Base-by-base conservation (phyloP, 2,113 vertebrate genomes). In the Ursus arctos region DNA sequence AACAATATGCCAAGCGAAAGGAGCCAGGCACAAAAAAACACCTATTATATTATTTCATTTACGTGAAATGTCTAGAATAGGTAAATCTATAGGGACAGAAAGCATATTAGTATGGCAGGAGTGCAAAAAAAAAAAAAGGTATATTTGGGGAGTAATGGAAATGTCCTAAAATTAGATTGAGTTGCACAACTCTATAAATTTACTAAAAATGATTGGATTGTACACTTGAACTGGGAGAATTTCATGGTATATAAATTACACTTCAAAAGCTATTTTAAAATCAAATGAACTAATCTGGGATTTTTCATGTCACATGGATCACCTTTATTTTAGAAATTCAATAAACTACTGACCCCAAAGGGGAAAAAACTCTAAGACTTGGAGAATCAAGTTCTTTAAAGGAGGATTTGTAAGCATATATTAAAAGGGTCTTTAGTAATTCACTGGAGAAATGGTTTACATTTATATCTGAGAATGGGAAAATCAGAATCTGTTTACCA, bases 301-400 rank as follows among this genome's bases (percentile, higher is more conserved):
- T 4, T 24, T 90, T 85, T 63, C 4, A 80, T 49, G 19, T 65
- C 47, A 79, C 14, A 36, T 49, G 72, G 15, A 88, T 33, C 22
- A 51, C 21, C 22, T 92, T 40, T 80, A 93, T 36, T 51, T 76
- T 82, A 72, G 63, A 86, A 94, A 59, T 12, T 36, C 14, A 76
- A 67, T 69, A 26, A 63, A 79, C 28, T 90, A 51, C 51, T 47
- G 43, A 80, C 28, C 31, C 61, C 6, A 65, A 91, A 11, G 15
- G 15, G 4, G 14, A 11, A 2, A 24, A 65, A 67, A 79, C 31
- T 80, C 9, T 72, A 71, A 57, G n/a, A 71, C 61, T 81, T 88
- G 72, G 40, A 95, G 86, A 80, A 71, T 74, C 22, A 65, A 11
- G 22, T n/a, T 63, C 90, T 91, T 72, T 8, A 81, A 89, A 94